A percentile compares a stretch with the other conserved stretches of the same genome.
Evolutionary conservation across 1,140 invertebrate species (phyloP).

Genomic region (Drosophila kikkawai): DNA sequence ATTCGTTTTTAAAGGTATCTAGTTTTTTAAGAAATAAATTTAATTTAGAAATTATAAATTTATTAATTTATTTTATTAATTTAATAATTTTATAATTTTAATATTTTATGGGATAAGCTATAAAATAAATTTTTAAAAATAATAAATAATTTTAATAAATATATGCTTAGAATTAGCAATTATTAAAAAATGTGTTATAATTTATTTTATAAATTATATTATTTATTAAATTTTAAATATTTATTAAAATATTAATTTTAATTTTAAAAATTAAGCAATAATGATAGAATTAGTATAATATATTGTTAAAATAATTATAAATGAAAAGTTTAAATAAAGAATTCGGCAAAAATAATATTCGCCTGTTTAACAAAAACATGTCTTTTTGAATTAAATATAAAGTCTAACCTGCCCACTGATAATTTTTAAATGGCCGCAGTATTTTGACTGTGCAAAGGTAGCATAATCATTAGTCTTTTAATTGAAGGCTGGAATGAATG

Average conservation of each 20-base stretch:
- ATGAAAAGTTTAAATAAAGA: slow-evolving; percentile 86
- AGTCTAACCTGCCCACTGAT: slow-evolving; percentile 87
- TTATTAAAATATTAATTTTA: slow-evolving; percentile 85
- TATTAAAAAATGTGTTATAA: too few species aligned
- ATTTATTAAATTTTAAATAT: slow-evolving; percentile 84
- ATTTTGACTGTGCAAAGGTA: slow-evolving; percentile 89
- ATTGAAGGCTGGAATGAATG: slow-evolving; percentile 88
- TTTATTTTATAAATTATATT: too few species aligned
- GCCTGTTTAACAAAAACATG: slow-evolving; percentile 92
- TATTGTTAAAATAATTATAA: slow-evolving; percentile 72
- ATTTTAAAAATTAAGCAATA: slow-evolving; percentile 83
- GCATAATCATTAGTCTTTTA: slow-evolving; percentile 89
- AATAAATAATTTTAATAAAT: too few species aligned
- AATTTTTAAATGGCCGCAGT: slow-evolving; percentile 87
- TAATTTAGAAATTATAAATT: too few species aligned
- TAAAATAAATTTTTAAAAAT: too few species aligned
- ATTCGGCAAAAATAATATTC: slow-evolving; percentile 88
- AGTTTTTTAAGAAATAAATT: too few species aligned
- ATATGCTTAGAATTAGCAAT: too few species aligned
- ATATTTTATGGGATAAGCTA: too few species aligned
- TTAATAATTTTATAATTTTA: too few species aligned
- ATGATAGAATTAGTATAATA: slow-evolving; percentile 87
- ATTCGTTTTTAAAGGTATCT: too few species aligned
- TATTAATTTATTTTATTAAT: too few species aligned
- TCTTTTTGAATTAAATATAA: slow-evolving; percentile 87